Conservation (phyloP, 1,140 invertebrate genomes). For the Meloidogyne hapla region DNA sequence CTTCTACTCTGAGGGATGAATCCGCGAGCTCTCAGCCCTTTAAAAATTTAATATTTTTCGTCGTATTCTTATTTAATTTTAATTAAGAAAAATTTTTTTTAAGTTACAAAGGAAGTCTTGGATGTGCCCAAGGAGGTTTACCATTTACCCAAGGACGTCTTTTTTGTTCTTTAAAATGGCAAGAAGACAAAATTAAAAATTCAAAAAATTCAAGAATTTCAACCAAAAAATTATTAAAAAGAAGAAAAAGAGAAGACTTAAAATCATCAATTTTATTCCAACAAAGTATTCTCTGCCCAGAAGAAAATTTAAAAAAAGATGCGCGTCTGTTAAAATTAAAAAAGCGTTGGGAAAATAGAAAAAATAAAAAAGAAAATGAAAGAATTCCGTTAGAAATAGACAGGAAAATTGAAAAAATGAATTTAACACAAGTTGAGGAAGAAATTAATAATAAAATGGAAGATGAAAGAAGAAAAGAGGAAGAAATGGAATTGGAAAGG, state of each 20-base stretch:
- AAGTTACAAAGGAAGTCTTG: constrained; percentile 51
- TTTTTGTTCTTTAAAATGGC: constrained; percentile 44
- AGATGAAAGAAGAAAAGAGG: neutral
- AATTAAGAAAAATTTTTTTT: no score
- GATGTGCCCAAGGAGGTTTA: constrained; percentile 36
- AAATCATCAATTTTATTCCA: neutral
- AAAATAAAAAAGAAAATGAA: neutral
- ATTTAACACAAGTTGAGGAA: neutral
- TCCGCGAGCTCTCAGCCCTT: no score
- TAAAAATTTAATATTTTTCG: no score
- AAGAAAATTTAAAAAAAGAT: constrained; percentile 24
- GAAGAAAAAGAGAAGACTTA: neutral
- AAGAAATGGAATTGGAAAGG: neutral
- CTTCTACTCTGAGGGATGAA: no score
- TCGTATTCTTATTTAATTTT: no score
- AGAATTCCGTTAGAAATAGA: neutral
- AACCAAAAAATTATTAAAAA: neutral
- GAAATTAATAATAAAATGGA: neutral
- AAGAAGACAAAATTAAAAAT: constrained; percentile 1
- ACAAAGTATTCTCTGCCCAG: constrained; percentile 22
- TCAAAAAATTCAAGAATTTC: neutral
- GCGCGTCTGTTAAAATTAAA: constrained; percentile 36
- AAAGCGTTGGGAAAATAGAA: constrained; percentile 18
- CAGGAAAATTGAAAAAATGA: neutral
- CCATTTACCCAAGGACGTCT: constrained; percentile 38